A percentile compares a stretch with the other conserved stretches of the same genome.
phyloP scores from a whole-genome alignment of 2,797 vertebrate species.

The Chelon labrosus region DNA sequence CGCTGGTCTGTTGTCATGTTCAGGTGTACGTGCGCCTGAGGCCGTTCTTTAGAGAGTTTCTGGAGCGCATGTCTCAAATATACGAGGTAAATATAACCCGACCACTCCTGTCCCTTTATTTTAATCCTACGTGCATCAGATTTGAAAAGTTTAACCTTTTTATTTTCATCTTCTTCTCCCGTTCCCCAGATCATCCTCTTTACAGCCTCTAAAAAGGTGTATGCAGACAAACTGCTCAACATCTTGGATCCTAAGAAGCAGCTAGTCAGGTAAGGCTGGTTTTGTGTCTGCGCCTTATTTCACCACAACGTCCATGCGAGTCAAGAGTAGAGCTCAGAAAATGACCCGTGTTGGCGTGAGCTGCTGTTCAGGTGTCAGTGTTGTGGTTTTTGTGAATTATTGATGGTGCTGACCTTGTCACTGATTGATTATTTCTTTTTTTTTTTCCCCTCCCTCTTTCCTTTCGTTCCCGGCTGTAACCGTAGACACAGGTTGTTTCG shows the following conservation, averaged over 20 bases:
- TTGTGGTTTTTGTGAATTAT: conserved; percentile 77
- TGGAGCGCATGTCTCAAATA: conserved; percentile 99
- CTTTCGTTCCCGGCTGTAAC: conserved; percentile 46
- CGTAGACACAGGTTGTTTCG: conserved; percentile 96
- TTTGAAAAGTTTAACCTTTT: background rate
- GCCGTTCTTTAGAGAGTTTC: conserved; percentile 98
- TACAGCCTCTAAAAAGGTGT: conserved; percentile 99
- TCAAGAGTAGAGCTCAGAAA: background rate
- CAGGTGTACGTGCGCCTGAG: conserved; percentile 98
- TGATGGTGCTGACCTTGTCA: conserved; percentile 56
- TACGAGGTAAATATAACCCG: conserved; percentile 90
- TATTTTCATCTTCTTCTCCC: background rate
- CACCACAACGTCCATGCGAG: background rate
- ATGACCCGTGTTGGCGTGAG: background rate
- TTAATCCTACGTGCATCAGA: background rate
- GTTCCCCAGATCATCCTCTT: conserved; percentile 96
- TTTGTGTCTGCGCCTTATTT: background rate
- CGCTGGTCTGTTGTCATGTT: conserved; percentile 21
- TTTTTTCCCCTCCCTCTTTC: background rate
- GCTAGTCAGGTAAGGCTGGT: conserved; percentile 91
- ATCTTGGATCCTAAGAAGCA: conserved; percentile 99
- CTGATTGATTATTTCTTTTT: conserved; percentile 44
- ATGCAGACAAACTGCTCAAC: conserved; percentile 99
- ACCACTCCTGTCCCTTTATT: background rate
- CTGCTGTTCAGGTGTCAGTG: conserved; percentile 65